A percentile compares a stretch with the other conserved stretches of the same genome.
Conservation (phyloP, 2,888 invertebrate genomes). For the Phorcus lineatus region DNA sequence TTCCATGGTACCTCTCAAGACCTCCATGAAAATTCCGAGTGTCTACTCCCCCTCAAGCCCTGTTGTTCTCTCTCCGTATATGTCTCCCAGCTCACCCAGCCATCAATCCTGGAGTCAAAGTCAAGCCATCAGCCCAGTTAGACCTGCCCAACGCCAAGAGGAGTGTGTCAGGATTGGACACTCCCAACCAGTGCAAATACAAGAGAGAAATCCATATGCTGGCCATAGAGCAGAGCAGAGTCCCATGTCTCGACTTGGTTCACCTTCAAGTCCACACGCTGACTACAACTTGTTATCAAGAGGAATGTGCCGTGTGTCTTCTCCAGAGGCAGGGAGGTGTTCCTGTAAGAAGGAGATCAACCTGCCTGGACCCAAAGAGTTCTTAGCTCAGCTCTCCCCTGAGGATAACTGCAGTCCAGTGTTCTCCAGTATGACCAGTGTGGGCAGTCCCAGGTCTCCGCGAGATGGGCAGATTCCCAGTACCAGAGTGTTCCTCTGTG, state of each 20-base stretch:
- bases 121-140: background rate
- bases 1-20: background rate
- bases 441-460: background rate
- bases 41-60: constrained; percentile 11
- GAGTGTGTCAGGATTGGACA: constrained; percentile 22
- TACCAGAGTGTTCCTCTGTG: constrained; percentile 58
- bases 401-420: background rate
- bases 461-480: constrained; percentile 39
- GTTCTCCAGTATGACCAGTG: background rate
- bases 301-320: constrained; percentile 4
- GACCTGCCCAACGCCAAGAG: background rate
- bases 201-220: too few species aligned
- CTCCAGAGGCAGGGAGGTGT: background rate
- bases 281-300: background rate
- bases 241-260: too few species aligned
- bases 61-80: too few species aligned
- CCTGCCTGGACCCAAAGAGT: background rate
- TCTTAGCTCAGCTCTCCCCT: background rate
- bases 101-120: too few species aligned
- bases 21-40: background rate
- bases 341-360: background rate
- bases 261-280: too few species aligned
- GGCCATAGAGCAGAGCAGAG: too few species aligned
- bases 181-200: background rate
- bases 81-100: too few species aligned